Evolutionary conservation across 2,797 vertebrate genomes (phyloP).

Genomic region (Poecile montanus): DNA sequence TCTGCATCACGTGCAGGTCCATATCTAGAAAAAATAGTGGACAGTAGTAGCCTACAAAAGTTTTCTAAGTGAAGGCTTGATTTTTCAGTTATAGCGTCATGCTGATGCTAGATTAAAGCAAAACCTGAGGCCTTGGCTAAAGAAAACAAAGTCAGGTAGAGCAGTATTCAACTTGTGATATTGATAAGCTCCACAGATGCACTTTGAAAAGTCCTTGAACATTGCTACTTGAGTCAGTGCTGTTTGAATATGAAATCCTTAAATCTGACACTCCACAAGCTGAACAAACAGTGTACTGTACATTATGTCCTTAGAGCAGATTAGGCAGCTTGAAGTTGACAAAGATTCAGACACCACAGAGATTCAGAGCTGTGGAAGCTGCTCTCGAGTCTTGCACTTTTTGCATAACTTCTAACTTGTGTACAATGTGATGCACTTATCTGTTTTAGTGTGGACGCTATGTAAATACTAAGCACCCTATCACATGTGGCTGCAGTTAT

Average conservation of each 20-base stretch:
- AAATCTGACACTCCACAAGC: not conserved
- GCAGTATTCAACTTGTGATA: not conserved
- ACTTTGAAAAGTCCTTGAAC: conserved; percentile 32
- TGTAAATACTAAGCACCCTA: not conserved
- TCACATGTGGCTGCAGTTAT: not conserved
- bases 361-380: not conserved
- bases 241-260: not conserved
- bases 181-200: not conserved
- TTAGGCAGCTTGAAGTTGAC: not conserved
- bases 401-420: not conserved
- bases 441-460: not conserved
- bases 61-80: not conserved
- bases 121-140: not conserved
- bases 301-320: not conserved
- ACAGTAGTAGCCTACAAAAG: not conserved
- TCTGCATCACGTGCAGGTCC: not conserved
- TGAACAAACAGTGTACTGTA: not conserved
- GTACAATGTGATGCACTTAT: not conserved
- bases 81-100: not conserved
- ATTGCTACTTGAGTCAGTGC: not conserved
- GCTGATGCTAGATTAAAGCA: not conserved
- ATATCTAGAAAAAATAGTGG: not conserved
- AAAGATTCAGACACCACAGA: not conserved
- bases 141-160: not conserved
- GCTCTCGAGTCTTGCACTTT: not conserved